These are phyloP conservation scores for Mystacornis crossleyi DNA, from an alignment of 2,113 vertebrate species.

Conservation along the genomic window DNA sequence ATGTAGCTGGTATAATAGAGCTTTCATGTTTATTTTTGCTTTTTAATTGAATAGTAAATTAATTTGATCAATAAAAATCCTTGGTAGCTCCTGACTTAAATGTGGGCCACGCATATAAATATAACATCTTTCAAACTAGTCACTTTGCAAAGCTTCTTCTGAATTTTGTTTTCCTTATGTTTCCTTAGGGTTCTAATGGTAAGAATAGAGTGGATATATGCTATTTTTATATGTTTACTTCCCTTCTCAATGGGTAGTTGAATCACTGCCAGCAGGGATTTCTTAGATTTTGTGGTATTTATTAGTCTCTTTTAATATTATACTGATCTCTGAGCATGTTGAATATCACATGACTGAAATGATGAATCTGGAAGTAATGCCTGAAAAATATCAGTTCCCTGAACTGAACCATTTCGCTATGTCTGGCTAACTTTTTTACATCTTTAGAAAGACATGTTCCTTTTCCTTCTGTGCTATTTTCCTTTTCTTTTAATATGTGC, in stretches of 20 bases:
- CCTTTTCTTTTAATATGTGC: background rate
- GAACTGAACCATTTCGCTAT: background rate
- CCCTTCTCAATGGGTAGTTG: background rate
- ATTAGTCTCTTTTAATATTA: background rate
- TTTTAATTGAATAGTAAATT: slow-evolving; percentile 65
- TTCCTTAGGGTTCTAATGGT: background rate
- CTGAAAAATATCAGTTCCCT: background rate
- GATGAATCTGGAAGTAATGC: background rate
- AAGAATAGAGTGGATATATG: background rate
- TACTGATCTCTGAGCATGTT: background rate
- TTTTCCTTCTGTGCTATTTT: background rate
- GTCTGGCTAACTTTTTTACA: background rate
- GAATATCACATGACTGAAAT: background rate
- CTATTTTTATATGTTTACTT: background rate
- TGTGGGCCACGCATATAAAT: background rate
- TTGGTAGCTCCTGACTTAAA: background rate
- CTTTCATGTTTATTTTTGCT: slow-evolving; percentile 32
- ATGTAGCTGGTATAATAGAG: background rate
- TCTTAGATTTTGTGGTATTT: background rate
- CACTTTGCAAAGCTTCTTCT: background rate
- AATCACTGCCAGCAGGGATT: background rate
- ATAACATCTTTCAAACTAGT: background rate
- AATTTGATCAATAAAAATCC: slow-evolving; percentile 48
- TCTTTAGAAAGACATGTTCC: background rate
- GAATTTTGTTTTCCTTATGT: background rate